These are phyloP conservation scores for Oligia strigilis DNA, from an alignment of 2,888 invertebrate genomes.

Conservation along the genomic window DNA sequence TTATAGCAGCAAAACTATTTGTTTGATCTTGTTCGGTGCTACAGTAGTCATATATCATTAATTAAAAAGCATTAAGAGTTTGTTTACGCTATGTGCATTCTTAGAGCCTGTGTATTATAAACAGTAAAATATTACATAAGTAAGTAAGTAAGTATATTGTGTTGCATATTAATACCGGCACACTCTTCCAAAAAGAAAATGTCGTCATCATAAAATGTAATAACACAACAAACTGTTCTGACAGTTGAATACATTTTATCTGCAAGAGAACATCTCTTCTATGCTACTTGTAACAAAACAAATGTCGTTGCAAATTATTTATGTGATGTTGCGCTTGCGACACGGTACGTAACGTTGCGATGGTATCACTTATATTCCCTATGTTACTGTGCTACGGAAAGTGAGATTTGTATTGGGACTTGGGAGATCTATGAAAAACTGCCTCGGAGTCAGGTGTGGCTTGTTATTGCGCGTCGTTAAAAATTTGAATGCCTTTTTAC, in stretches of 20 bases:
- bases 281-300: conserved; percentile 80
- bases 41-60: conserved; percentile 33
- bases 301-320: conserved; percentile 82
- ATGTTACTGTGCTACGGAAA: conserved; percentile 82
- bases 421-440: conserved; percentile 76
- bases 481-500: conserved; percentile 84
- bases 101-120: conserved; percentile 31
- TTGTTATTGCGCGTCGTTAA: conserved; percentile 81
- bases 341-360: conserved; percentile 76
- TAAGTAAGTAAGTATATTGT: conserved; percentile 37
- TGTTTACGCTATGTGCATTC: conserved; percentile 47
- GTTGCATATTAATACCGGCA: conserved; percentile 40
- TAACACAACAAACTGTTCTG: conserved; percentile 75
- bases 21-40: conserved; percentile 51
- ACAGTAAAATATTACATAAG: conserved; percentile 41
- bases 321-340: conserved; percentile 76
- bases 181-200: conserved; percentile 65
- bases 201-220: conserved; percentile 72
- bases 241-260: conserved; percentile 80
- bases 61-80: conserved; percentile 37
- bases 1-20: conserved; percentile 52
- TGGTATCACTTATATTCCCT: conserved; percentile 80
- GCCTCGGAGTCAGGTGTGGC: conserved; percentile 57
- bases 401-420: conserved; percentile 80
- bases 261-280: conserved; percentile 81